These are phyloP conservation scores for Origma solitaria DNA, from an alignment of 2,113 vertebrate genomes.

Conservation along the genomic window DNA sequence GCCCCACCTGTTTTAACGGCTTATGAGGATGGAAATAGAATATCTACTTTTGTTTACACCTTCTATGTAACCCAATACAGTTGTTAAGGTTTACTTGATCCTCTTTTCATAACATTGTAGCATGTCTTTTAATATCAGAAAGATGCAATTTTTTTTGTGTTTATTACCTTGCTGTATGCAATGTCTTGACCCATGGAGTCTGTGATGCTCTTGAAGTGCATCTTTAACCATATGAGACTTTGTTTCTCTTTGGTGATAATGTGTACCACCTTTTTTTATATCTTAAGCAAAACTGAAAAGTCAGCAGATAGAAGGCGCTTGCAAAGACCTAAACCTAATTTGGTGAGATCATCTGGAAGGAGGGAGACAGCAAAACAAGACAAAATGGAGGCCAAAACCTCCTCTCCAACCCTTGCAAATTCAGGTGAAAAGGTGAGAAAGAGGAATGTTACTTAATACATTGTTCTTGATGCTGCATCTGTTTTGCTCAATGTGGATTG, in stretches of 20 bases:
- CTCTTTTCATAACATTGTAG: background rate
- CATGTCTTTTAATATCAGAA: background rate
- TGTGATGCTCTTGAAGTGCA: background rate
- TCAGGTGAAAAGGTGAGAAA: slow-evolving; percentile 53
- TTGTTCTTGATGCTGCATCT: background rate
- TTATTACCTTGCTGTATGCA: background rate
- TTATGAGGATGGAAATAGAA: too few relatives aligned
- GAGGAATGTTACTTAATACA: background rate
- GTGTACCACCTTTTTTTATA: background rate
- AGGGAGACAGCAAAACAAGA: slow-evolving; percentile 16
- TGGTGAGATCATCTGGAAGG: slow-evolving; percentile 40
- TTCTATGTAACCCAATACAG: too few relatives aligned
- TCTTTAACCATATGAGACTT: background rate
- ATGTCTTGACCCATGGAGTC: background rate
- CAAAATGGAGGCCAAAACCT: background rate
- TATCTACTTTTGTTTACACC: too few relatives aligned
- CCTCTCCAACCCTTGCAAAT: background rate
- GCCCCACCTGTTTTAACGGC: too few relatives aligned
- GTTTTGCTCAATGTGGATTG: background rate
- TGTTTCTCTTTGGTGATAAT: background rate
- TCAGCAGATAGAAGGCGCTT: background rate
- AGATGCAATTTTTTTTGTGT: background rate
- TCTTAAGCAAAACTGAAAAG: slow-evolving; percentile 57
- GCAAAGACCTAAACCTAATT: slow-evolving; percentile 64
- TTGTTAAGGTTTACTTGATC: background rate